Conservation (phyloP, 2,888 invertebrate genomes). For the Boloria euphrosyne region DNA sequence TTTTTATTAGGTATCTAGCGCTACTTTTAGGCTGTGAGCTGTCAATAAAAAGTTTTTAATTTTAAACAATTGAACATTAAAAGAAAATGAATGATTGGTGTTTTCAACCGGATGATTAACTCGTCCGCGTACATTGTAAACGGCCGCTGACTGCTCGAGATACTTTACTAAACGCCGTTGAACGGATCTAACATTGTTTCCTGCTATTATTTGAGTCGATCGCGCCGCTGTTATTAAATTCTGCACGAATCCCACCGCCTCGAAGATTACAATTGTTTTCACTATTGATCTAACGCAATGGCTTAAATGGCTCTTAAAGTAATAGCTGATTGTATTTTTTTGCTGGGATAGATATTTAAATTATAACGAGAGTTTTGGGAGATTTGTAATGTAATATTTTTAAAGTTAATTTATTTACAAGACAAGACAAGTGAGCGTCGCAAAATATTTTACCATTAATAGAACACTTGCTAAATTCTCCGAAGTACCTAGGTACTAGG, state of each 20-base stretch:
- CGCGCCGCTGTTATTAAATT: conserved; percentile 34
- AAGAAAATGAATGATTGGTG: background rate
- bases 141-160: conserved; percentile 17
- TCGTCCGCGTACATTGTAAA: conserved; percentile 14
- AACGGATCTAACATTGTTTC: conserved; percentile 35
- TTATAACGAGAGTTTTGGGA: too few relatives aligned
- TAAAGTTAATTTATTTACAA: too few relatives aligned
- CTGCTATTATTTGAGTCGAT: conserved; percentile 31
- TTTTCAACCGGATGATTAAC: background rate
- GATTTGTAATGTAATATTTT: too few relatives aligned
- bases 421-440: too few relatives aligned
- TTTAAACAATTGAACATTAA: background rate
- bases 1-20: too few relatives aligned
- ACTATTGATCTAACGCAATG: conserved; percentile 14
- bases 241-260: conserved; percentile 36
- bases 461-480: too few relatives aligned
- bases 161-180: conserved; percentile 24
- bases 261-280: conserved; percentile 36
- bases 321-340: background rate
- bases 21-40: too few relatives aligned
- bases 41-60: background rate
- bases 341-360: too few relatives aligned
- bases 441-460: too few relatives aligned
- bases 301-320: conserved; percentile 2
- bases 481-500: too few relatives aligned